phyloP scores from a whole-genome alignment of 2,797 vertebrate species.

The Spondyliosoma cantharus region DNA sequence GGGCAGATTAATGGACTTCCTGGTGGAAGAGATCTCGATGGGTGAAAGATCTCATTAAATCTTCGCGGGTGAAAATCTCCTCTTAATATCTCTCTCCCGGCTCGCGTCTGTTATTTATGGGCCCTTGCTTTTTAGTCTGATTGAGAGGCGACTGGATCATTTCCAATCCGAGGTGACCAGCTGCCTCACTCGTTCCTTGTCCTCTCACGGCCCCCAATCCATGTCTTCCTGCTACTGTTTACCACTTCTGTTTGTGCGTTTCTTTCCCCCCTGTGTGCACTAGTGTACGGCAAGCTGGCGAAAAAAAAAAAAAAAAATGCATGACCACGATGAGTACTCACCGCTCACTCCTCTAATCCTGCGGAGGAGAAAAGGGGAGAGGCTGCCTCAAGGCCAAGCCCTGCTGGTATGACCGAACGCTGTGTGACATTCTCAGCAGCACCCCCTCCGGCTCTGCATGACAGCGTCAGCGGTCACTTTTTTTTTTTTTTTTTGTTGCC shows the following conservation, averaged over 20 bases:
- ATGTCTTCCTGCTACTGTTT: conserved; percentile 66
- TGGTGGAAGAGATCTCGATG: conserved; percentile 23
- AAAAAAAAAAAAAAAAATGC: conserved; percentile 33
- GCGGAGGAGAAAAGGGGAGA: conserved; percentile 69
- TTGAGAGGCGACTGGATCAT: conserved; percentile 51
- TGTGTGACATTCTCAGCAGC: conserved; percentile 72
- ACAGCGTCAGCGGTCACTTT: conserved; percentile 54
- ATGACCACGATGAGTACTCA: conserved; percentile 64
- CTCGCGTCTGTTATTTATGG: conserved; percentile 56
- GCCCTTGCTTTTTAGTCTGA: conserved; percentile 33
- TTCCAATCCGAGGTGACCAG: conserved; percentile 66
- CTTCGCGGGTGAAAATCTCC: conserved; percentile 52
- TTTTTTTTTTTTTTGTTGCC: conserved; percentile 26
- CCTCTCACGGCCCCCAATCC: conserved; percentile 48
- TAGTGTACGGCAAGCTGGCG: conserved; percentile 42
- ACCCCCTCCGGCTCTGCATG: conserved; percentile 62
- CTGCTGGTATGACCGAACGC: conserved; percentile 63
- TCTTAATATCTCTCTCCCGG: conserved; percentile 46
- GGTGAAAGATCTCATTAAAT: conserved; percentile 58
- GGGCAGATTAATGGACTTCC: conserved; percentile 63
- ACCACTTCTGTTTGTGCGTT: conserved; percentile 54
- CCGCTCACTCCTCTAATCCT: conserved; percentile 72
- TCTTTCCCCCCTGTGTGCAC: conserved; percentile 16
- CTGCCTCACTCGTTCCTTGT: conserved; percentile 56
- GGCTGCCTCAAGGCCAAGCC: conserved; percentile 69